Percentiles rank a stretch among this genome's conserved stretches.
These are phyloP conservation scores for Nymphalis c-album DNA, from an alignment of 2,888 invertebrate species.

Conservation along the genomic window DNA sequence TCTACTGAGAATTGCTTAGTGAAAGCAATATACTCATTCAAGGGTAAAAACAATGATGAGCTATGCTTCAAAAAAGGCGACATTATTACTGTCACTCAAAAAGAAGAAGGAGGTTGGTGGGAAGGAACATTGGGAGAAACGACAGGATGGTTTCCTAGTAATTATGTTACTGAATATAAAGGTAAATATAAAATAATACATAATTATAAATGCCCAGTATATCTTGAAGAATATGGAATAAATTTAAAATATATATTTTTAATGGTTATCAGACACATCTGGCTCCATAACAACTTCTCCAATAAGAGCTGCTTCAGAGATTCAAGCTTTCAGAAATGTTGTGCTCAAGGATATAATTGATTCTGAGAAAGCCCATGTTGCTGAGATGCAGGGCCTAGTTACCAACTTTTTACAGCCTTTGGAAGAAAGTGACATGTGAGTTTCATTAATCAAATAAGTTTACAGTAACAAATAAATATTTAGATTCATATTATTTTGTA, in stretches of 20 bases:
- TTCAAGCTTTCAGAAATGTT: conserved; percentile 90
- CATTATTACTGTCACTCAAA: conserved; percentile 97
- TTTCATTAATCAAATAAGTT: conserved; percentile 39
- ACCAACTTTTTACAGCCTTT: conserved; percentile 94
- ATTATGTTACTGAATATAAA: conserved; percentile 96
- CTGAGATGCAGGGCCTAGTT: conserved; percentile 92
- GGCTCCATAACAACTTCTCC: conserved; percentile 84
- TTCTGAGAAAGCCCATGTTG: conserved; percentile 94
- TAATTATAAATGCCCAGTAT: neutral
- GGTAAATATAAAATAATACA: conserved; percentile 60
- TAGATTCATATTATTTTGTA: no score
- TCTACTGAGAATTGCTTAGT: conserved; percentile 86
- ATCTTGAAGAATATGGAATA: neutral
- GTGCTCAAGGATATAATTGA: conserved; percentile 95
- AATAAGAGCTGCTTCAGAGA: conserved; percentile 84
- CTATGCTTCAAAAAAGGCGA: conserved; percentile 97
- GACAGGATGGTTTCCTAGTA: conserved; percentile 99
- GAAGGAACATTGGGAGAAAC: conserved; percentile 97
- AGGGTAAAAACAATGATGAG: conserved; percentile 98
- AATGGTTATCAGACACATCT: conserved; percentile 66
- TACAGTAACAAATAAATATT: neutral
- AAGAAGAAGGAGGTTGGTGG: conserved; percentile 99
- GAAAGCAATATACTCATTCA: conserved; percentile 95
- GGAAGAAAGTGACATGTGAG: conserved; percentile 93
- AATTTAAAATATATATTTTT: conserved; percentile 3